Evolutionary conservation across 2,113 vertebrate species (phyloP), one percentile per base, ranked within the genome.

Genomic region (Melanerpes formicivorus): DNA sequence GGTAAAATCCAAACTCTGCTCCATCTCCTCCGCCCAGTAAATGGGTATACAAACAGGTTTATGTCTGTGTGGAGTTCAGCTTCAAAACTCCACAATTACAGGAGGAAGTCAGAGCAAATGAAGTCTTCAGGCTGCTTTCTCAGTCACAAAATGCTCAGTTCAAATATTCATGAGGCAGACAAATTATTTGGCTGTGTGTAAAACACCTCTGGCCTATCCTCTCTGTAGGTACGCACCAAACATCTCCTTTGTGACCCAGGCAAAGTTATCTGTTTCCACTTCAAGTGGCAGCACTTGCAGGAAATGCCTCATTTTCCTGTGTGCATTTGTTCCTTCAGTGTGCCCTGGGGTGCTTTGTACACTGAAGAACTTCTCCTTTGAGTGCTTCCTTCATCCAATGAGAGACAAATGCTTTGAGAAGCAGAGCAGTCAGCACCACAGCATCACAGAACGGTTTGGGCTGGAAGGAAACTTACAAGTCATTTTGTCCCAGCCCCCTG

Each of bases 101-200:
- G n/a, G 13, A 75, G 19, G 8, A 52, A 94, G 62, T 89, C 84
- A 54, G 11, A 75, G 37, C 79, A 93, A 74, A 54, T 55, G 12
- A 37, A 94, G 59, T 64, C 56, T 65, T 66, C 58, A 50, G 84
- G 19, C 34, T 72, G 16, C 46, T 86, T 69, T 87, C 42, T 67
- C 64, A 42, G 81, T 94, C 74, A 78, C 50, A 96, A 42, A 89
- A 73, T 27, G 19, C 34, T 93, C 30, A 69, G 2, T 95, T 96
- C 92, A 96, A 95, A 95, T 95, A 97, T 96, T 93, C 72, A 92
- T 94, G 92, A 96, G 80, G 89, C 73, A 54, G 73, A 90, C 64
- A 95, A 97, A 94, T 95, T 85, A 46, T 93, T 93, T 85, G 88
- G 77, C 83, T 96, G 37, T 14, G 29, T 95, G 94, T 63, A 91